Evolutionary conservation across 1,140 invertebrate species (phyloP).

Genomic region (Drosophila bipectinata): DNA sequence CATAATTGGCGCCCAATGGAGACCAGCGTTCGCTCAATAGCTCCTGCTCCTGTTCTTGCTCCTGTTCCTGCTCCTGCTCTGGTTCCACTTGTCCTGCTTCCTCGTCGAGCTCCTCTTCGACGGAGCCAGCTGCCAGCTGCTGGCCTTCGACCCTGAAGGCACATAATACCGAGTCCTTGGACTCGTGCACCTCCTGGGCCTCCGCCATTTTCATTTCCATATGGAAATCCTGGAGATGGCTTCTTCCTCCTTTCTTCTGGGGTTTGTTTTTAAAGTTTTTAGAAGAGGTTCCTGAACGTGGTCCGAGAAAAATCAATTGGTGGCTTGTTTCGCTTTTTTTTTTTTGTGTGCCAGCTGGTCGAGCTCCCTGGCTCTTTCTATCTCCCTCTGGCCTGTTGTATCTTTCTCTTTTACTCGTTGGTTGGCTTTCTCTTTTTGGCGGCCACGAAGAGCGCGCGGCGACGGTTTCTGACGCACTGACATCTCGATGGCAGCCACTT

Average conservation of each 20-base stretch:
- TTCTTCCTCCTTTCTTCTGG: neutral
- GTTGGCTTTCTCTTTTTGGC: conserved; percentile 4
- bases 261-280: neutral
- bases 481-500: conserved; percentile 7
- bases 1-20: conserved; percentile 90
- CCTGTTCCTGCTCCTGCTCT: conserved; percentile 4
- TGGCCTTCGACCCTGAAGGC: conserved; percentile 1
- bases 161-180: conserved; percentile 14
- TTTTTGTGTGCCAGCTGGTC: conserved; percentile 64
- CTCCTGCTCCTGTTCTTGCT: conserved; percentile 25
- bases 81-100: neutral
- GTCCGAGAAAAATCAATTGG: conserved; percentile 69
- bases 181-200: conserved; percentile 5
- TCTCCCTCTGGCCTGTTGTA: neutral
- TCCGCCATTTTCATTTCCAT: conserved; percentile 53
- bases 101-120: neutral
- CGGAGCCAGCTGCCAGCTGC: neutral
- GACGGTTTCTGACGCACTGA: conserved; percentile 61
- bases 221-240: conserved; percentile 20
- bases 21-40: conserved; percentile 89
- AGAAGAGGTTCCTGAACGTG: neutral
- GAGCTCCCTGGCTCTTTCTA: conserved; percentile 28
- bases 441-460: conserved; percentile 38
- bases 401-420: neutral
- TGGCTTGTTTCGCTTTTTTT: conserved; percentile 49